Evolutionary conservation across 92 coral and sea anemone species (phyloP).

Genomic region (Pocillopora grandis): DNA sequence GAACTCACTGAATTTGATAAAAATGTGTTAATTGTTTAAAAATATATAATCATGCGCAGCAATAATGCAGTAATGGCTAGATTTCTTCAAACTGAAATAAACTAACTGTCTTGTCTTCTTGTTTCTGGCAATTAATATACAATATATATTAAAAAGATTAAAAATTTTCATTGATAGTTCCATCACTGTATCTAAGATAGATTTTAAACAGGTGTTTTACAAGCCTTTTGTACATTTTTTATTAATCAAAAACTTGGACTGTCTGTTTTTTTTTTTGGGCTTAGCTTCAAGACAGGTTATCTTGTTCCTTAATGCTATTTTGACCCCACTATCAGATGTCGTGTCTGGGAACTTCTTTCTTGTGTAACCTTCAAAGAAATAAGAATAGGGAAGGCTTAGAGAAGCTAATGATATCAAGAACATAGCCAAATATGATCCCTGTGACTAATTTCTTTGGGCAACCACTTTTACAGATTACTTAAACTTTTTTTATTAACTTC

Average conservation of each 20-base stretch:
- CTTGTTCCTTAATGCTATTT: constrained; percentile 38
- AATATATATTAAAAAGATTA: background rate
- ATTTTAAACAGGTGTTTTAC: background rate
- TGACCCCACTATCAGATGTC: constrained; percentile 30
- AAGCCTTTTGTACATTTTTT: background rate
- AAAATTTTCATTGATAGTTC: constrained; percentile 1
- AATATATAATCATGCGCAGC: constrained; percentile 6
- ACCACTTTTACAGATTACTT: too few species aligned
- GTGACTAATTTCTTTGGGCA: too few species aligned
- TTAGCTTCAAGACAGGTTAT: constrained; percentile 43
- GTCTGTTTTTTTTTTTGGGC: background rate
- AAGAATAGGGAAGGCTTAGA: too few species aligned
- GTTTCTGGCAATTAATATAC: background rate
- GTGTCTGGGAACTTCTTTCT: constrained; percentile 22
- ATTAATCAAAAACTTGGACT: constrained; percentile 19
- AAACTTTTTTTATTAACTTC: too few species aligned
- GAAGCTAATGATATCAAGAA: too few species aligned
- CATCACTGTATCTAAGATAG: constrained; percentile 15
- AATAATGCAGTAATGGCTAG: background rate
- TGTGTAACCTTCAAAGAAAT: too few species aligned
- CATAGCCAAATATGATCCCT: too few species aligned
- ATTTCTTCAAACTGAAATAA: background rate
- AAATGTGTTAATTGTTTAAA: too few species aligned
- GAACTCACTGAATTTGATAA: constrained; percentile 22
- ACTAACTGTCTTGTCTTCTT: background rate